Base-by-base conservation (phyloP, 30 jellyfish, hydroid and myxozoan genomes). In the Turritopsis dohrnii region DNA sequence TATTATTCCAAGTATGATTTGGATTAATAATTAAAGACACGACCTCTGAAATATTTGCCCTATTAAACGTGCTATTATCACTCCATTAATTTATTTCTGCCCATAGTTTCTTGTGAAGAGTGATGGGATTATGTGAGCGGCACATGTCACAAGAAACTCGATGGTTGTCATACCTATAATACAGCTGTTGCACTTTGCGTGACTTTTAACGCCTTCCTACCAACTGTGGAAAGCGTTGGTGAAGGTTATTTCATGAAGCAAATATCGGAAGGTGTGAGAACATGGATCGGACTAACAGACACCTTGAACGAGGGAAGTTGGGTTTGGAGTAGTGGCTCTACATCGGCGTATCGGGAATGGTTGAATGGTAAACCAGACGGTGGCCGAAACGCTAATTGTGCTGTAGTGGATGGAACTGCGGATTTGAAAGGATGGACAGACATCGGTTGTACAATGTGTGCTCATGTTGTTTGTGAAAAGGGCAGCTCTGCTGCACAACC, bases 401-500 rank as follows among this genome's bases (percentile, higher is more conserved):
- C 87, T 16, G 83, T 80, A 17, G 52, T 31, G 18, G 77, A 65
- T 60, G 79, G 81, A 53, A 53, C 29, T n/a, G 21, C 20, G 7
- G 19, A 9, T 69, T 23, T 19, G 9, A 27, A 23, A n/a, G 87
- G 87, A 52, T 80, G 87, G 87, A 53, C 4, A 1, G 87, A 80
- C 26, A 29, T 18, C 8, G 1, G 16, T 3, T 80, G 87, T 53
- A 1, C 83, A 41, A 29, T 18, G 21, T 17, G 81, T 80, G 52
- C 24, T 5, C 41, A 65, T 53, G 87, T 80, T 26, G 60, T 52
- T 0, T 80, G 87, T 7, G 79, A 41, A 26, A 53, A 80, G 52
- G 87, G 84, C 53, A 74, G 24, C 60, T 41, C n/a, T n/a, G n/a
- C n/a, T n/a, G n/a, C n/a, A n/a, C n/a, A n/a, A n/a, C n/a, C n/a